A percentile compares a stretch with the other conserved stretches of the same genome.
These are phyloP conservation scores for Amorpha juglandis DNA, from an alignment of 2,888 invertebrate genomes.

Conservation along the genomic window DNA sequence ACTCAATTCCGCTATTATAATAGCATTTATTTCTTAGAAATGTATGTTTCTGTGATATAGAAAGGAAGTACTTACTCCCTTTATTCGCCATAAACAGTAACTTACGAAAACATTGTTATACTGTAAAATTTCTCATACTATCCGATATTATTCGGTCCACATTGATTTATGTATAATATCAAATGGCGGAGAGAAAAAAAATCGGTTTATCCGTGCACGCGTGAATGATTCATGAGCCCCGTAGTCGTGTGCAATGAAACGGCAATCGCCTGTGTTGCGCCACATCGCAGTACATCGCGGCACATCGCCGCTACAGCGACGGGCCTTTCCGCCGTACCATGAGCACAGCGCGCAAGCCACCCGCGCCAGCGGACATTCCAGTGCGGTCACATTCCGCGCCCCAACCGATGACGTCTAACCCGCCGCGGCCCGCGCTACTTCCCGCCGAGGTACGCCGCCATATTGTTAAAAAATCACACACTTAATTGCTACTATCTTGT, in stretches of 20 bases:
- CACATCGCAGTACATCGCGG: constrained; percentile 32
- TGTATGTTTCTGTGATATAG: no score
- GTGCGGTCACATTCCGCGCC: constrained; percentile 63
- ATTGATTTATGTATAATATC: constrained; percentile 15
- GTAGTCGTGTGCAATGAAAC: constrained; percentile 50
- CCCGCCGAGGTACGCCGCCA: constrained; percentile 36
- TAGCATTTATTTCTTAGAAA: no score
- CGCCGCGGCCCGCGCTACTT: constrained; percentile 32
- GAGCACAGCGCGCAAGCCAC: constrained; percentile 1
- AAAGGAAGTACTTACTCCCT: no score
- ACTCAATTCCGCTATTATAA: no score
- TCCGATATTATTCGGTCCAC: not conserved
- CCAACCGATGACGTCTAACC: constrained; percentile 37
- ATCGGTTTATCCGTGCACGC: constrained; percentile 33
- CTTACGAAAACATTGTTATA: no score
- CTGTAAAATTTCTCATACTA: not conserved
- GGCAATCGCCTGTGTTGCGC: constrained; percentile 50
- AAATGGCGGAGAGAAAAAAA: constrained; percentile 23
- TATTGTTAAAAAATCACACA: constrained; percentile 49
- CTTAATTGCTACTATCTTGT: constrained; percentile 43
- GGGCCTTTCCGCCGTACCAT: constrained; percentile 23
- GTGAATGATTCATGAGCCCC: constrained; percentile 58
- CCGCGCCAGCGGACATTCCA: constrained; percentile 44
- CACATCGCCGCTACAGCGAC: constrained; percentile 14
- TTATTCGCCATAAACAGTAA: no score